These are phyloP conservation scores for Coendou prehensilis DNA, from an alignment of 2,797 vertebrate genomes.

Conservation along the genomic window DNA sequence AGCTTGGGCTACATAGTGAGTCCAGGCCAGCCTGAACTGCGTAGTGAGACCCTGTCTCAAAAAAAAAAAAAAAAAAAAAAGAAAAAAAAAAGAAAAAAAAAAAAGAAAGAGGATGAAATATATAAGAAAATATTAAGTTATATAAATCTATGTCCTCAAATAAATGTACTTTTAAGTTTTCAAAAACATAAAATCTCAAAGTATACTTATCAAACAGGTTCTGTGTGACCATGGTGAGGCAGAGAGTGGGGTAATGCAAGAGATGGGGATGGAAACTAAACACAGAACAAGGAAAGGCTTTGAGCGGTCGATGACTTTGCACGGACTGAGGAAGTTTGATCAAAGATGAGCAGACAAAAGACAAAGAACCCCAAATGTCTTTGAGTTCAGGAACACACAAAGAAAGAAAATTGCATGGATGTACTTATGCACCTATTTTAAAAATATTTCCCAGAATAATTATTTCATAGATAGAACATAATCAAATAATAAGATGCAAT, in stretches of 20 bases:
- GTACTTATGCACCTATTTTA: background rate
- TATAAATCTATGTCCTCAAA: background rate
- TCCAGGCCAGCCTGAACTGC: too few relatives aligned
- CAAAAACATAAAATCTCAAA: background rate
- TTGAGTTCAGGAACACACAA: background rate
- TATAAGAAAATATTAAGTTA: background rate
- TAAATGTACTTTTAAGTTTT: background rate
- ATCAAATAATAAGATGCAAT: background rate
- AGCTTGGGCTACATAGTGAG: too few relatives aligned
- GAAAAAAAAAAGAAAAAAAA: too few relatives aligned
- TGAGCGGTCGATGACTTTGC: background rate
- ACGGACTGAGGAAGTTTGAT: too few relatives aligned
- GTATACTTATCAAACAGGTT: background rate
- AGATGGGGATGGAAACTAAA: background rate
- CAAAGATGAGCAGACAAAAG: background rate
- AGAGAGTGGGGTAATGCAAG: background rate
- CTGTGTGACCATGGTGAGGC: background rate
- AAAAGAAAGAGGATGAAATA: too few relatives aligned
- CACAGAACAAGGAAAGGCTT: background rate
- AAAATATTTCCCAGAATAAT: background rate
- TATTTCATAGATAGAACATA: background rate
- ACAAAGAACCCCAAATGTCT: background rate
- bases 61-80: too few relatives aligned
- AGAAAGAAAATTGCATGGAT: background rate
- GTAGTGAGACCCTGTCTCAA: too few relatives aligned